phyloP scores from a whole-genome alignment of 2,113 vertebrate genomes.

The Pseudopodoces humilis region DNA sequence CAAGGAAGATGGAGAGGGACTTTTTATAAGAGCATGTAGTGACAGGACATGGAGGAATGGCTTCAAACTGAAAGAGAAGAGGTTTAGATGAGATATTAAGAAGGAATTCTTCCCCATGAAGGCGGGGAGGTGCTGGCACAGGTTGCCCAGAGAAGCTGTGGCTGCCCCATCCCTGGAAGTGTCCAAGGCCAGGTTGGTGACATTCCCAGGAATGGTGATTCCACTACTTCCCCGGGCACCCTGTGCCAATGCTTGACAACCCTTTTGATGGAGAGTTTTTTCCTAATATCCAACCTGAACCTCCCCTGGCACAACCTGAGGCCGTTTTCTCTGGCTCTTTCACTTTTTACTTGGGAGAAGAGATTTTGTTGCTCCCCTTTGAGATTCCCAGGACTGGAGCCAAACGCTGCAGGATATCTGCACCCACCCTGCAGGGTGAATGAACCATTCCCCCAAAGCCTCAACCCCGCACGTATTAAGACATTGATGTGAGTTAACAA shows the following conservation, averaged over 20 bases:
- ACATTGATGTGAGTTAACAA: background rate
- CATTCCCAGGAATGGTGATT: background rate
- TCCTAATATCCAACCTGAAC: background rate
- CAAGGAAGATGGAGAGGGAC: background rate
- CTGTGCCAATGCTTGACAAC: background rate
- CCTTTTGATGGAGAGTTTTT: background rate
- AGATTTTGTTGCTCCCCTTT: background rate
- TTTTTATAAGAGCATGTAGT: background rate
- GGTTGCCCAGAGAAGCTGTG: background rate
- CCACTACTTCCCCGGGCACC: background rate
- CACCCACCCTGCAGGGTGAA: background rate
- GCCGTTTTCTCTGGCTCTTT: accelerated
- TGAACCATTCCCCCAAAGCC: background rate
- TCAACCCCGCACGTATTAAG: background rate
- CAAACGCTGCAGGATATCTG: background rate
- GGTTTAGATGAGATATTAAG: background rate
- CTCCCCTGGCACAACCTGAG: background rate
- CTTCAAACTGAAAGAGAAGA: background rate
- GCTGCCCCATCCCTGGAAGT: background rate
- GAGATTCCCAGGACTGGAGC: accelerated
- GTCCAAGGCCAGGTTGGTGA: background rate
- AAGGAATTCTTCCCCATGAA: background rate
- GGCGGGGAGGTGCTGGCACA: accelerated
- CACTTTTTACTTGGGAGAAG: background rate
- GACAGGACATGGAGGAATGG: background rate